phyloP scores from a whole-genome alignment of 2,888 invertebrate genomes.

The Caenorhabditis wallacei region DNA sequence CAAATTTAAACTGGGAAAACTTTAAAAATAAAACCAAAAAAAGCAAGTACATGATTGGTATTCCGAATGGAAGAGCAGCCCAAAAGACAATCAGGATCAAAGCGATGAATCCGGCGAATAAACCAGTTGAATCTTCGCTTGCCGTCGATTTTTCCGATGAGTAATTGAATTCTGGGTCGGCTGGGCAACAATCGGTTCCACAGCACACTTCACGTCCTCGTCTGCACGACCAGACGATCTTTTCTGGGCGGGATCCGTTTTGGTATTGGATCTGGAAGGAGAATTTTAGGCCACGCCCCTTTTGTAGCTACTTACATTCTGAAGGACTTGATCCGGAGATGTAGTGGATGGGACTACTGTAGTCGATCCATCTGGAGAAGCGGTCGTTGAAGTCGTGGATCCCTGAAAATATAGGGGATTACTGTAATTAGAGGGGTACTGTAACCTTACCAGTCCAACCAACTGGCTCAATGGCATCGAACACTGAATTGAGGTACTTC shows the following conservation, averaged over 20 bases:
- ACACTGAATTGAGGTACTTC: slow-evolving; percentile 69
- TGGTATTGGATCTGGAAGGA: slow-evolving; percentile 78
- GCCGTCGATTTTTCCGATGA: slow-evolving; percentile 6
- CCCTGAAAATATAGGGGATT: slow-evolving; percentile 10
- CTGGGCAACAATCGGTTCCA: slow-evolving; percentile 80
- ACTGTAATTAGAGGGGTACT: too few species aligned
- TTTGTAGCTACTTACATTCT: slow-evolving; percentile 58
- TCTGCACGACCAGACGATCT: slow-evolving; percentile 79
- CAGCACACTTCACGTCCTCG: slow-evolving; percentile 71
- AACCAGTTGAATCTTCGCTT: neutral
- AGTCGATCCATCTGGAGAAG: slow-evolving; percentile 50
- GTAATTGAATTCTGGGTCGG: slow-evolving; percentile 34
- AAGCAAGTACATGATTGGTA: slow-evolving; percentile 64
- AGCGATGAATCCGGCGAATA: slow-evolving; percentile 42
- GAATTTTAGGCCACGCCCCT: too few species aligned
- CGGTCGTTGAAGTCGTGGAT: slow-evolving; percentile 64
- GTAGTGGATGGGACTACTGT: slow-evolving; percentile 61
- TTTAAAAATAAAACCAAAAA: slow-evolving; percentile 8
- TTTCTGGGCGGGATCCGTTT: slow-evolving; percentile 79
- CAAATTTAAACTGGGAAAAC: neutral
- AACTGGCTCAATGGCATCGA: slow-evolving; percentile 75
- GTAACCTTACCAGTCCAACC: slow-evolving; percentile 53
- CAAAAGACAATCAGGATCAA: too few species aligned
- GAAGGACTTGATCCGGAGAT: slow-evolving; percentile 66
- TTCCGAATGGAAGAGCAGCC: too few species aligned